phyloP scores from a whole-genome alignment of 2,888 invertebrate genomes.

The Seira musarum region DNA sequence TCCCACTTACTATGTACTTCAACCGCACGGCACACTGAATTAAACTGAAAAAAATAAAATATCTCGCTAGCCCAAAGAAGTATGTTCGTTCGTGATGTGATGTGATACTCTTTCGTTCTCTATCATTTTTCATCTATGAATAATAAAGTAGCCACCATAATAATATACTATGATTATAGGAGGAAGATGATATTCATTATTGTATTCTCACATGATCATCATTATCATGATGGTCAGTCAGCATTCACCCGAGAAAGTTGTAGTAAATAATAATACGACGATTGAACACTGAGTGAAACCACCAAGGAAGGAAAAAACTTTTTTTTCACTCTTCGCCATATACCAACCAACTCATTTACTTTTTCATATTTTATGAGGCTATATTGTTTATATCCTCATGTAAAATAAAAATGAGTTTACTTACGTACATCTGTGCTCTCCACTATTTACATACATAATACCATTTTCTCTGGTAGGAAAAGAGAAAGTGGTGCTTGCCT shows the following conservation, averaged over 20 bases:
- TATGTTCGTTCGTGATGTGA: too few species aligned
- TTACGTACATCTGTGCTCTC: not conserved
- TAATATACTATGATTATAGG: not conserved
- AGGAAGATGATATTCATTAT: not conserved
- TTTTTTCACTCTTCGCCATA: too few species aligned
- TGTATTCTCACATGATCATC: not conserved
- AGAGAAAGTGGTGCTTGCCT: too few species aligned
- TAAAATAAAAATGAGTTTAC: not conserved
- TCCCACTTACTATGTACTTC: too few species aligned
- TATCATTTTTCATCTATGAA: conserved; percentile 9
- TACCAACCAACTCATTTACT: not conserved
- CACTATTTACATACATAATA: not conserved
- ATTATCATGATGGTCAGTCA: not conserved
- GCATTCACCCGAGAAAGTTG: not conserved
- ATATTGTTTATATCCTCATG: not conserved
- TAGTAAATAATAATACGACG: not conserved
- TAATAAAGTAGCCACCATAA: not conserved
- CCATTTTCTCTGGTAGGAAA: not conserved
- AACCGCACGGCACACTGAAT: not conserved
- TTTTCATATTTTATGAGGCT: not conserved
- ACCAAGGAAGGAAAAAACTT: too few species aligned
- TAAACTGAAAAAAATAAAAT: not conserved
- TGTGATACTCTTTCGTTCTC: not conserved
- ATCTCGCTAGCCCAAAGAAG: too few species aligned
- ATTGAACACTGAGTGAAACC: not conserved